Conservation (phyloP, 2,797 vertebrate species). For the Rhinichthys osculus region DNA sequence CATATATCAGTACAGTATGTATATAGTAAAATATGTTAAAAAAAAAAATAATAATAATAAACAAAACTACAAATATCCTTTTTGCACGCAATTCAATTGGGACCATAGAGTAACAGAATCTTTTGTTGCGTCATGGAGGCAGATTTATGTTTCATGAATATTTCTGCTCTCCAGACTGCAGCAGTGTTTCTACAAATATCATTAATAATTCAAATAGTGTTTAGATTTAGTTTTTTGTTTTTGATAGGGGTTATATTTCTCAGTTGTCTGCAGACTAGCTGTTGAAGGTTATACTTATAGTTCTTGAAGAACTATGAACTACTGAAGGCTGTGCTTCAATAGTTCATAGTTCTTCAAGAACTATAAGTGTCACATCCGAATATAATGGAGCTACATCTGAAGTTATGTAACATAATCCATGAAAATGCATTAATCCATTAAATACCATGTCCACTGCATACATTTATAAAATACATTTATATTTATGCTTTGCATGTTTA, state of each 20-base stretch:
- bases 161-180: not conserved
- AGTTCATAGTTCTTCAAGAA: not conserved
- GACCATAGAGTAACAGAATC: not conserved
- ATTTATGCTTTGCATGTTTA: not conserved
- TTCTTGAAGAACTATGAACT: no score
- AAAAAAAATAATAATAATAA: not conserved
- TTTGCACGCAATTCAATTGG: not conserved
- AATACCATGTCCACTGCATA: not conserved
- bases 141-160: constrained; percentile 8
- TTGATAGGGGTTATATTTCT: constrained; percentile 23
- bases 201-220: constrained; percentile 34
- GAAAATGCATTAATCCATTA: not conserved
- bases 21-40: not conserved
- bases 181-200: constrained; percentile 1
- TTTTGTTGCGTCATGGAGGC: not conserved
- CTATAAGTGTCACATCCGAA: not conserved
- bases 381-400: not conserved
- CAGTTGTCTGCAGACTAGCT: not conserved
- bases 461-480: no score
- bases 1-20: not conserved
- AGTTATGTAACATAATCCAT: not conserved
- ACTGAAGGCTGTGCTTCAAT: no score
- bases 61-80: not conserved
- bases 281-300: constrained; percentile 15
- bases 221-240: constrained; percentile 36